Base-by-base conservation (phyloP, 92 coral and sea anemone genomes). In the Scolanthus callimorphus region DNA sequence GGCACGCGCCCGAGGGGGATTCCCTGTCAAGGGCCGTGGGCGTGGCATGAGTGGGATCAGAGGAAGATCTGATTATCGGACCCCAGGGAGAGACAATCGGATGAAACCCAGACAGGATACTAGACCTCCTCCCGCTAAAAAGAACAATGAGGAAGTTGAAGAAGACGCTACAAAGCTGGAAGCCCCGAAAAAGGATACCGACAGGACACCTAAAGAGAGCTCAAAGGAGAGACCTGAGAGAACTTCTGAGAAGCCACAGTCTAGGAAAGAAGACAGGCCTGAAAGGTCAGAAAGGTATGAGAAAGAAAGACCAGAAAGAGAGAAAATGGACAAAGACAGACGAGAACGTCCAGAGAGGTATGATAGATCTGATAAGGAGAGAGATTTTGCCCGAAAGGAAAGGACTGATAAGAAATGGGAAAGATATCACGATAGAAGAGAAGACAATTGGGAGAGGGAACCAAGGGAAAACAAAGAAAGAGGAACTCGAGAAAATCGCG, bases 21-120 rank as follows among this genome's bases (percentile, higher is more conserved):
- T 67, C 19, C 67, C 68, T 31, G 69, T 69, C 11, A 77, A 85
- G 55, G 89, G 95, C 46, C 80, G 81, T 67, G 86, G 96, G 19
- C 96, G 96, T 67, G 96, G 96, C 13, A 26, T 60, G 51, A 51
- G 34, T 29, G 61, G 55, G 19, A 39, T 61, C 34, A 68, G 86
- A 21, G 86, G 89, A n/a, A 80, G 96, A 51, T 53, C 51, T 1
- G 79, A 74, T 37, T 74, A 62, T 15, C 62, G 79, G 61, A 59
- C 63, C 37, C 67, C 51, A 56, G 19, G 25, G 15, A 9, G 19
- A 19, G 23, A 46, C 43, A 0, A 52, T 67, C 37, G 79, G 64
- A 29, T 48, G 60, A 51, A 72, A 22, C n/a, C 48, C 54, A 17
- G 28, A n/a, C 6, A 6, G 15, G 15, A 34, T 48, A 0, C 62